Conservation (phyloP, 2,888 invertebrate species). For the Coremacera marginata region DNA sequence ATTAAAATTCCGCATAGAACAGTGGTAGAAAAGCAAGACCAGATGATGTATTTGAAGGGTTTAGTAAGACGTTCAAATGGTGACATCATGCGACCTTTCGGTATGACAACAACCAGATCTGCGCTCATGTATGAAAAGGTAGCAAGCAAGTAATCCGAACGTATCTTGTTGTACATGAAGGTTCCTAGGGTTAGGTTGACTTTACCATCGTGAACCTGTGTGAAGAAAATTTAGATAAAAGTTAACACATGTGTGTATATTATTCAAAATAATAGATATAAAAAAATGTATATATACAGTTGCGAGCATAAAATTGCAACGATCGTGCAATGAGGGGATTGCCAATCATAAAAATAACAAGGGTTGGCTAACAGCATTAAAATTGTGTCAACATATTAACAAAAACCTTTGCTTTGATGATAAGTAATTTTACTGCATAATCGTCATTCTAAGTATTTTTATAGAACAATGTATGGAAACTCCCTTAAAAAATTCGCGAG, state of each 20-base stretch:
- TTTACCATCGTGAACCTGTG: constrained; percentile 56
- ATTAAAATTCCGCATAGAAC: constrained; percentile 49
- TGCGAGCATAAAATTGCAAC: no score
- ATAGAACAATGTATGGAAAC: no score
- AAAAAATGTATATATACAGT: no score
- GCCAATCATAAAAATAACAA: no score
- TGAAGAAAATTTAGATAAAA: not conserved
- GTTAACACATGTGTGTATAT: not conserved
- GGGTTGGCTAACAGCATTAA: no score
- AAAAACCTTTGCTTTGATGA: no score
- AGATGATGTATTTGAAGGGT: constrained; percentile 59
- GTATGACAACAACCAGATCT: constrained; percentile 56
- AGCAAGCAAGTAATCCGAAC: constrained; percentile 53
- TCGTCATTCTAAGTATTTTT: no score
- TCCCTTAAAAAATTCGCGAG: no score
- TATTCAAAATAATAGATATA: no score
- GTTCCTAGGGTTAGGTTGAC: constrained; percentile 59
- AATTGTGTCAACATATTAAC: no score
- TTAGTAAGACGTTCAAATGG: constrained; percentile 57
- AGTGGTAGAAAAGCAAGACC: constrained; percentile 56
- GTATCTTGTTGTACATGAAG: constrained; percentile 53
- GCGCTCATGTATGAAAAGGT: constrained; percentile 56
- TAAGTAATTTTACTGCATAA: no score
- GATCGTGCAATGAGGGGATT: no score
- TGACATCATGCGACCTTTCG: constrained; percentile 54